phyloP scores from a whole-genome alignment of 2,797 vertebrate genomes.

The Acipenser transmontanus region DNA sequence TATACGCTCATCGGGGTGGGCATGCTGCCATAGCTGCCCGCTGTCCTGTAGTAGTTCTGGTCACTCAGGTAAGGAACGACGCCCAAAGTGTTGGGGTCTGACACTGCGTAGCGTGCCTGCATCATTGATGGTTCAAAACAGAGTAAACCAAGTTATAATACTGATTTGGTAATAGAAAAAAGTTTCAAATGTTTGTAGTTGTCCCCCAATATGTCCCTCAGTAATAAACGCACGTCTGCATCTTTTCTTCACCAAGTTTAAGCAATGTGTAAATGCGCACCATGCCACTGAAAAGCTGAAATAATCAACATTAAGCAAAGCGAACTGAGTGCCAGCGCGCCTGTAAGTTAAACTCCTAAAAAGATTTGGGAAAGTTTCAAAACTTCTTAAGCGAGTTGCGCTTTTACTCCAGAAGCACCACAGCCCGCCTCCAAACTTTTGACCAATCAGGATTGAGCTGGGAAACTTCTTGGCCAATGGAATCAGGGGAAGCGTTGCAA shows the following conservation, averaged over 20 bases:
- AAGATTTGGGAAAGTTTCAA: conserved; percentile 47
- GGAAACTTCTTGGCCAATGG: conserved; percentile 38
- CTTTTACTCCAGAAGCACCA: conserved; percentile 54
- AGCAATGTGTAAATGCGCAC: background rate
- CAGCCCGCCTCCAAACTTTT: conserved; percentile 35
- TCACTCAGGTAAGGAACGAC: conserved; percentile 70
- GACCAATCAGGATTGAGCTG: conserved; percentile 34
- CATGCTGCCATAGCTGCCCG: conserved; percentile 61
- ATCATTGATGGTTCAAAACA: conserved; percentile 39
- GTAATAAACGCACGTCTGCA: background rate
- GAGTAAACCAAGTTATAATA: background rate
- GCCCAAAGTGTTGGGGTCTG: conserved; percentile 64
- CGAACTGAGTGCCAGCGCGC: conserved; percentile 20
- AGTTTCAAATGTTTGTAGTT: background rate
- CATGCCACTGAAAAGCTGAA: background rate
- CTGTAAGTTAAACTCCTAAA: conserved; percentile 44
- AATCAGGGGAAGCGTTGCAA: background rate
- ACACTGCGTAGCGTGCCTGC: conserved; percentile 71
- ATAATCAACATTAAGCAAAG: background rate
- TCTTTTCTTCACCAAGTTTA: background rate
- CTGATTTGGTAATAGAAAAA: background rate
- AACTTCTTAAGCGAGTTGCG: conserved; percentile 40
- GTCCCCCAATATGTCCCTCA: background rate
- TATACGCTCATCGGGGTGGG: conserved; percentile 64
- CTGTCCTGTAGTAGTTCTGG: conserved; percentile 65